phyloP scores from a whole-genome alignment of 2,113 vertebrate species.

The Sitta europaea region DNA sequence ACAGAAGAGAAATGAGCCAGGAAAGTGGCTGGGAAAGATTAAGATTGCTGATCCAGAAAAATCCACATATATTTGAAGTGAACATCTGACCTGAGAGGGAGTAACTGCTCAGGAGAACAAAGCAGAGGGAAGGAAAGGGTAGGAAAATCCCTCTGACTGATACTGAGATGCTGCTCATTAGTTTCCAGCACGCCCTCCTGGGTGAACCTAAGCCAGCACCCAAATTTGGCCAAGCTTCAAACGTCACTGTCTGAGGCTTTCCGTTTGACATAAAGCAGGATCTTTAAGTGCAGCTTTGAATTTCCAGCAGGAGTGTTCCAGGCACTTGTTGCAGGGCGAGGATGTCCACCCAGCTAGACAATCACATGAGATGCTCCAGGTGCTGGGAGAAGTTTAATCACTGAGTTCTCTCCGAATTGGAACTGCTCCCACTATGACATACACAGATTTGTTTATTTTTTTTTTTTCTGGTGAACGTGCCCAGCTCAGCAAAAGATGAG shows the following conservation, averaged over 20 bases:
- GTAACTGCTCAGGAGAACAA: neutral
- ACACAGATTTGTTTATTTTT: neutral
- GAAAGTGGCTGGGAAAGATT: neutral
- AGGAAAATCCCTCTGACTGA: neutral
- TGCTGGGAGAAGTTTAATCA: neutral
- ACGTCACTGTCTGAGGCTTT: neutral
- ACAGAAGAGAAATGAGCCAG: neutral
- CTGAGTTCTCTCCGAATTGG: too few relatives aligned
- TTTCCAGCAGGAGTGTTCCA: neutral
- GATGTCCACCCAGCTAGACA: neutral
- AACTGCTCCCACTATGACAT: neutral
- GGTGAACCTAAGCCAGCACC: neutral
- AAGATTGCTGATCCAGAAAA: neutral
- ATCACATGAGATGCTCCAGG: neutral
- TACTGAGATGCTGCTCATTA: neutral
- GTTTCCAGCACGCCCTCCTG: neutral
- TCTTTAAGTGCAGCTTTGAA: neutral
- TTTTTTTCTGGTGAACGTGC: neutral
- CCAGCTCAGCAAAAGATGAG: neutral
- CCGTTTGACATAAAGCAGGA: neutral
- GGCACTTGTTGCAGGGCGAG: neutral
- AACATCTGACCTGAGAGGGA: neutral
- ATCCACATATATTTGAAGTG: neutral
- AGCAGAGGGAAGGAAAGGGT: neutral
- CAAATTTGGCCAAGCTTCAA: neutral